A percentile compares a stretch with the other conserved stretches of the same genome.
Conservation (phyloP, 2,888 invertebrate genomes). For the Drosophila gaucha region DNA sequence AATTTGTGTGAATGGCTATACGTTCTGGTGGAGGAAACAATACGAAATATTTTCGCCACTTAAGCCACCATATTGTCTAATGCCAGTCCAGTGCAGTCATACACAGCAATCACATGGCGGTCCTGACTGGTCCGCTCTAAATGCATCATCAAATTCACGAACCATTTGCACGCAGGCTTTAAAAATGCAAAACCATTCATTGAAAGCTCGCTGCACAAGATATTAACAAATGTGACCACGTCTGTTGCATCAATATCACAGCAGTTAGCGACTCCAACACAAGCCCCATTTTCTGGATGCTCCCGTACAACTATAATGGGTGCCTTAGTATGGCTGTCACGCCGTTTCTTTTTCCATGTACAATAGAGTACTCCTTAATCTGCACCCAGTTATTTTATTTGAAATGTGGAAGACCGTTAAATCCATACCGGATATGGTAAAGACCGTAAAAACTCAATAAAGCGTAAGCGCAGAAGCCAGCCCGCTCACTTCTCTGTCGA, state of each 20-base stretch:
- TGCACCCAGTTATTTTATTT: conserved; percentile 94
- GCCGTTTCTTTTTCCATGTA: conserved; percentile 95
- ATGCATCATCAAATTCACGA: conserved; percentile 57
- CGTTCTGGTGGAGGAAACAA: conserved; percentile 94
- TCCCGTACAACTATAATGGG: conserved; percentile 89
- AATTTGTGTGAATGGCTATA: conserved; percentile 96
- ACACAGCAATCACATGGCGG: conserved; percentile 43
- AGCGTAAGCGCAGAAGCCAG: conserved; percentile 82
- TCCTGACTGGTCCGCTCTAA: conserved; percentile 73
- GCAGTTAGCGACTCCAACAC: conserved; percentile 62
- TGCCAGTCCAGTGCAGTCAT: conserved; percentile 48
- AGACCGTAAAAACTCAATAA: conserved; percentile 83
- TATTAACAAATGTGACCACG: conserved; percentile 51
- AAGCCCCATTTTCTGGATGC: conserved; percentile 83
- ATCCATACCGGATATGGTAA: conserved; percentile 86
- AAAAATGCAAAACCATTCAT: conserved; percentile 29
- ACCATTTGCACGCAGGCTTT: conserved; percentile 14
- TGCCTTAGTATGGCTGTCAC: conserved; percentile 88
- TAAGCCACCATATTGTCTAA: conserved; percentile 85
- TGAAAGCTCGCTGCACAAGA: conserved; percentile 7
- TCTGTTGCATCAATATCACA: conserved; percentile 76
- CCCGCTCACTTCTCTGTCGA: conserved; percentile 91
- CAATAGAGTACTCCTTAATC: conserved; percentile 95
- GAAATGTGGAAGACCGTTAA: conserved; percentile 96
- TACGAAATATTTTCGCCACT: conserved; percentile 93